Evolutionary conservation across 2,888 invertebrate genomes (phyloP), one percentile per base, ranked within the genome.

Genomic region (Formica aserva): DNA sequence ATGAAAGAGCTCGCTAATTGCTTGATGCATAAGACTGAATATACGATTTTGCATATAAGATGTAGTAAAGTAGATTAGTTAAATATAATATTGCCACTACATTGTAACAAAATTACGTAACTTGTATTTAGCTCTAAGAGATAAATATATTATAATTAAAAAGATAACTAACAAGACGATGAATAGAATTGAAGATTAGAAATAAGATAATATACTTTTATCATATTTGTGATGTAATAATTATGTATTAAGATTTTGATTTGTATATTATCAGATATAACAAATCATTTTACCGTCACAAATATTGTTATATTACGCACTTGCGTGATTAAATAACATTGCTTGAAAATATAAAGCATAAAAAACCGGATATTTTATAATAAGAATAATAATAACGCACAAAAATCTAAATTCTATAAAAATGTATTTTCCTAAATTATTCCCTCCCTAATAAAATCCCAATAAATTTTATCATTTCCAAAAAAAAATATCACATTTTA

Each of bases 1-100:
- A 63, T 22, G 26, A 11, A 65, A 0, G 60, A 6, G 11, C 3
- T 22, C 9, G 18, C 26, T 48, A 45, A 22, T 22, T 55, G 52
- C 52, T 65, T 52, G 8, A 38, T 66, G 29, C n/a, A 77, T 69
- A 57, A 77, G 69, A 77, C 77, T 77, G 77, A 77, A 41, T 38
- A 65, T 18, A 29, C 5, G 1, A 76, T 76, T 52, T 9, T 32
- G 5, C 32, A 62, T 63, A 45, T 75, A 66, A 66, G n/a, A 67
- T 38, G 1, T 67, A 77, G 13, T 15, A 18, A 77, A 67, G 29
- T 63, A 65, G 63, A 32, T 48, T 29, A 67, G 11, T 65, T 26
- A 22, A 4, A 6, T 29, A 52, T 18, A 67, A 66, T 32, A 55
- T 52, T 55, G 9, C 9, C 4, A 32, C n/a, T 57, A 9, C 15